phyloP scores from a whole-genome alignment of 1,140 invertebrate species.

The Gonioctena quinquepunctata region DNA sequence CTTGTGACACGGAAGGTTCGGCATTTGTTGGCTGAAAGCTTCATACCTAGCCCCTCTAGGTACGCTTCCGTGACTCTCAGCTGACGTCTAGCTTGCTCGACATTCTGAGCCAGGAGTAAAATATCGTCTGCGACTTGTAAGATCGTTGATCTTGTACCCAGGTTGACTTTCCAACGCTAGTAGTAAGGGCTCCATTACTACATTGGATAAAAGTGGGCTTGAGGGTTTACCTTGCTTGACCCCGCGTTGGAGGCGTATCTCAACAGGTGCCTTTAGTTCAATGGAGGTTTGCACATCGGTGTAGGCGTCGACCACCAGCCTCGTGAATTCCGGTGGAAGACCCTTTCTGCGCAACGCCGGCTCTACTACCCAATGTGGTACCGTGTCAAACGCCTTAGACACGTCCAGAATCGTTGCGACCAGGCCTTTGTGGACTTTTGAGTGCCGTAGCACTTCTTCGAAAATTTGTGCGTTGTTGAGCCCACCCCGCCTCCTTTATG shows the following conservation, averaged over 20 bases:
- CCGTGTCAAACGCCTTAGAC: slow-evolving; percentile 50
- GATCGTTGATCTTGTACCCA: background rate
- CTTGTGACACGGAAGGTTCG: slow-evolving; percentile 31
- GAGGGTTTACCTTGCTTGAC: slow-evolving; percentile 52
- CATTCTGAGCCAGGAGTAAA: no score
- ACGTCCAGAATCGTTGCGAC: slow-evolving; percentile 34
- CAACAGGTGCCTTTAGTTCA: background rate
- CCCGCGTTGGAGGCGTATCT: no score
- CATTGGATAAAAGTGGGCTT: slow-evolving; percentile 56
- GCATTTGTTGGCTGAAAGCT: slow-evolving; percentile 33
- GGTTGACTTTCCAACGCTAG: no score
- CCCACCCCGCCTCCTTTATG: slow-evolving; percentile 24
- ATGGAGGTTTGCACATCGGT: slow-evolving; percentile 11
- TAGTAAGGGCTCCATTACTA: no score
- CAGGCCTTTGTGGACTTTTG: no score
- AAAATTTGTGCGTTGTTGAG: slow-evolving; percentile 30
- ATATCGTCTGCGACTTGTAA: slow-evolving; percentile 24
- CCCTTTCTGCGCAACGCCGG: background rate
- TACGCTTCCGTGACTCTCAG: no score
- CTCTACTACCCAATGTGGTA: slow-evolving; percentile 36
- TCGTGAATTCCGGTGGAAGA: no score
- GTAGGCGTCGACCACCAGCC: background rate
- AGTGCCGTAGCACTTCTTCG: slow-evolving; percentile 16
- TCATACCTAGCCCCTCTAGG: slow-evolving; percentile 33
- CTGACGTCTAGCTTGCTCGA: no score